Conservation (phyloP, 2,113 vertebrate genomes). For the Porphyrio hochstetteri region DNA sequence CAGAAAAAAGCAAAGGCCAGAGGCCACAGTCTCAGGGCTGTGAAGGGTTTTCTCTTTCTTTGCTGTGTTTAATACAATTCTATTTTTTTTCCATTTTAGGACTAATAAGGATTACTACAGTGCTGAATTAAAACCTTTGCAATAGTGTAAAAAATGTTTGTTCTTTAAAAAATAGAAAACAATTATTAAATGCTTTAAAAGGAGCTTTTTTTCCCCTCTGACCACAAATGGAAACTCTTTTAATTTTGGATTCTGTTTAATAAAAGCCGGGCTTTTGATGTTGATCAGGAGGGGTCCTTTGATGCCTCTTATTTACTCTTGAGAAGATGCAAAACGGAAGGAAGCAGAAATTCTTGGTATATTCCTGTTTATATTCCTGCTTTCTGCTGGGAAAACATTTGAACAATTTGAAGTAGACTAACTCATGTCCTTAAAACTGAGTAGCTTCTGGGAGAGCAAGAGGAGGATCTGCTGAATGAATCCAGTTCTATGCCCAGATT, state of each 20-base stretch:
- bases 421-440: not conserved
- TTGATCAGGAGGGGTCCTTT: constrained; percentile 10
- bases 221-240: not conserved
- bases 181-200: not conserved
- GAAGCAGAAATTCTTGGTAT: not conserved
- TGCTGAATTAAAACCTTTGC: not conserved
- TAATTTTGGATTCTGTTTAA: not conserved
- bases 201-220: not conserved
- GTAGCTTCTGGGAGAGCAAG: not conserved
- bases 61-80: not conserved
- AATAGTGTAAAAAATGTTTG: not conserved
- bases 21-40: not conserved
- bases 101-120: not conserved
- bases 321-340: not conserved
- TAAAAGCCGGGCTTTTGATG: constrained; percentile 8
- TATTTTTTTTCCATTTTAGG: not conserved
- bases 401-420: not conserved
- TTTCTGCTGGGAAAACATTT: not conserved
- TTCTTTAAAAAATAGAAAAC: not conserved
- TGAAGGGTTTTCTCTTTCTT: not conserved
- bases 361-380: not conserved
- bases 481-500: not conserved
- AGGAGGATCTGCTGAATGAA: not conserved
- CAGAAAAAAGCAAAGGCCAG: not conserved
- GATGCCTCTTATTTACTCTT: constrained; percentile 10